Evolutionary conservation across 1,140 invertebrate genomes (phyloP), one percentile per base, ranked within the genome.

Genomic region (Drosophila pandora): DNA sequence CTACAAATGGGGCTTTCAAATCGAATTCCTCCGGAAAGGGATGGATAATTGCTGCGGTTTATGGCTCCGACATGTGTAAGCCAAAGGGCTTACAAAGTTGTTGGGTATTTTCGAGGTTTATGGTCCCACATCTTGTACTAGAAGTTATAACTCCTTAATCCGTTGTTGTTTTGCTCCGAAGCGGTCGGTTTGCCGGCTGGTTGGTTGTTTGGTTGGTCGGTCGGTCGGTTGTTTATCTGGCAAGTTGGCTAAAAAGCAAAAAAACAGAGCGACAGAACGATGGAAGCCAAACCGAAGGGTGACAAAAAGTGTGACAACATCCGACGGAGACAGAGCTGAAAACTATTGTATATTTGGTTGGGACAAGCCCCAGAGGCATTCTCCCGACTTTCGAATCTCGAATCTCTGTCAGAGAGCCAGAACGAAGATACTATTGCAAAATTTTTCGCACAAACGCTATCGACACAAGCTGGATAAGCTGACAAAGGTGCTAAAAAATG

Each of bases 401-500:
- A 6, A 43, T 43, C 43, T 41, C 60, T 32, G 63, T 37, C 54
- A 37, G 54, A 64, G 54, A 58, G 61, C 30, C 32, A 30, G n/a
- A 34, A 13, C 23, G 34, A 56, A 65, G 63, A 67, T 69, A 28
- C 25, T 28, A 69, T 69, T 69, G 63, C 67, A 34, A 69, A 30
- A 69, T 57, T 56, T 56, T 56, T 69, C 50, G 67, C 67, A 69
- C 65, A 68, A 74, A 65, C 60, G 48, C 58, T 65, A 74, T 75
- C 74, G 72, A 75, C 72, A 74, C 60, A 45, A 69, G 52, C 50
- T 69, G 64, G 63, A 69, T 69, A 57, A 69, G 67, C 67, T 65
- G 69, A 53, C 61, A 65, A 65, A 75, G 61, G 70, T 76, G 73
- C 62, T 75, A 76, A 75, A 75, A 67, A 76, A 67, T 75, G 55